Evolutionary conservation across 2,113 vertebrate species (phyloP), one percentile per base, ranked within the genome.

Genomic region (Tupaia chinensis): DNA sequence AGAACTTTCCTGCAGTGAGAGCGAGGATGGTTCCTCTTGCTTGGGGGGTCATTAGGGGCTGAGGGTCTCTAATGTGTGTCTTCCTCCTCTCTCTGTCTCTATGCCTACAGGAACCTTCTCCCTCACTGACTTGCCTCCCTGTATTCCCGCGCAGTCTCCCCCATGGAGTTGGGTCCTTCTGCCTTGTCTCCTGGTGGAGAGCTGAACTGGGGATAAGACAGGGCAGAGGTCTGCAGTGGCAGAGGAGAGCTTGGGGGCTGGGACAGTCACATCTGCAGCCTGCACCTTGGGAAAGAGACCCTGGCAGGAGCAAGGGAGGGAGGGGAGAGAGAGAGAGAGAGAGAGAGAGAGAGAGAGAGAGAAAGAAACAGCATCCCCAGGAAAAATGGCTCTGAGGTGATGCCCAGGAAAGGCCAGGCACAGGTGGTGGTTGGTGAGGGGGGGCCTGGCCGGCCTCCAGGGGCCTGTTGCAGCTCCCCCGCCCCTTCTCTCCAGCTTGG

Each of bases 401-500:
- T 19, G 34, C 83, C 23, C 7, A 60, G 10, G 10, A 12, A 10
- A 60, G 58, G 65, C 44, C 44, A 44, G 44, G 44, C 44, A 44
- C 44, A 44, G 44, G 44, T 44, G 44, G 44, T 44, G 61, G 23
- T 19, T 29, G 29, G 0, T 66, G 65, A 68, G 78, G 19, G 9
- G 2, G 84, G 79, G 79, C 32, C 60, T 81, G 56, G 95, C 68
- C 5, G 14, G 77, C 68, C 80, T 60, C 77, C 83, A 23, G 29
- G 0, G 73, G 88, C 72, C 79, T 61, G 60, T 32, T 34, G 27
- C 74, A 70, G 70, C 87, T 60, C 88, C 89, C 74, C 94, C 60
- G 2, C 93, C 92, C 86, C 92, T 63, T 32, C 82, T 60, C 72
- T 92, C 91, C 84, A 58, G 83, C 93, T 94, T 74, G 92, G 91